Base-by-base conservation (phyloP, 2,888 invertebrate species). In the Tholera decimalis region DNA sequence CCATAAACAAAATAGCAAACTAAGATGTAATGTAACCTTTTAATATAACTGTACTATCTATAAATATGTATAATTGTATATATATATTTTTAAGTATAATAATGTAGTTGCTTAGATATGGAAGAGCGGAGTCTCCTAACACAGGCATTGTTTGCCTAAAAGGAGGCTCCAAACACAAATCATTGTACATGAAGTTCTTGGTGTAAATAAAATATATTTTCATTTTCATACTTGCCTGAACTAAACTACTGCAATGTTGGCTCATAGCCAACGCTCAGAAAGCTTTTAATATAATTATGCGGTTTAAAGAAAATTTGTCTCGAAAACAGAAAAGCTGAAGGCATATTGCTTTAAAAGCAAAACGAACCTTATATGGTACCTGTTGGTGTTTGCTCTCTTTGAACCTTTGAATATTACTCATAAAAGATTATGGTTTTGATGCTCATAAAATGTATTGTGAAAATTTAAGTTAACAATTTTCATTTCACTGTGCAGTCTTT, bases 281-380 rank as follows among this genome's bases (percentile, higher is more conserved):
- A 44, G 47, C 33, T 59, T 59, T 53, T 54, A 55, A 71, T 65
- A 61, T 43, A 20, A 60, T n/a, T n/a, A n/a, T 61, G 33, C 57
- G 51, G 39, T 51, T 60, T 37, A 54, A 22, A 60, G 47, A 26
- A n/a, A 46, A 46, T 46, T 60, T 59, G 55, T 15, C 18, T 68
- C 22, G 18, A 24, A 49, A 75, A 68, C 53, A 61, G 33, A 37
- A 41, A 74, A 49, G n/a, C 55, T 24, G 51, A 39, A 37, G 56
- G 56, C 39, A 26, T 15, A 41, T 30, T 28, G 28, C 61, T 47
- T 51, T 49, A 35, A 43, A 50, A 56, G 43, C 37, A 56, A 56
- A 56, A 43, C 22, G 26, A 51, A 56, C n/a, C 20, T 33, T 5
- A 35, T 28, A 55, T 33, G 4, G 11, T 26, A 33, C 18, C 43